These are phyloP conservation scores for Homarus americanus DNA, from an alignment of 1,140 invertebrate species.

Conservation along the genomic window DNA sequence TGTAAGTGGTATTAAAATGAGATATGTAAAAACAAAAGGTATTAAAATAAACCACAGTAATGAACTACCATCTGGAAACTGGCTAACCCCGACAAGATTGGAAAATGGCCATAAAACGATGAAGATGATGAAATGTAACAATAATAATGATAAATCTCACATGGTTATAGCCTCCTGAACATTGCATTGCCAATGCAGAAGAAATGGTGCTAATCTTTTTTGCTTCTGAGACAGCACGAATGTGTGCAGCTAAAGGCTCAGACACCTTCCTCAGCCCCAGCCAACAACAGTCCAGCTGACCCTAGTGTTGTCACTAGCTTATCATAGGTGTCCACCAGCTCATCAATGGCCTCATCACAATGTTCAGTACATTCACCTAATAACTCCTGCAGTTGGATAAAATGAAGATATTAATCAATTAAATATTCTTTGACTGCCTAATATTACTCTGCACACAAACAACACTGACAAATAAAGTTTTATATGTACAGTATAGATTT, in stretches of 20 bases:
- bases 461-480: too few species aligned
- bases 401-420: too few species aligned
- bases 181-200: constrained; percentile 48
- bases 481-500: too few species aligned
- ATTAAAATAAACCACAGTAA: too few species aligned
- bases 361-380: constrained; percentile 9
- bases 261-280: constrained; percentile 48
- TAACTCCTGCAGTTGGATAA: constrained; percentile 6
- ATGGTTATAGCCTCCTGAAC: constrained; percentile 60
- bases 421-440: too few species aligned
- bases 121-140: not conserved
- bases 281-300: constrained; percentile 51
- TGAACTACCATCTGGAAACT: too few species aligned
- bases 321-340: constrained; percentile 56
- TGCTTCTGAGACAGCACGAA: constrained; percentile 55
- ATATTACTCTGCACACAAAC: too few species aligned
- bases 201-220: constrained; percentile 56
- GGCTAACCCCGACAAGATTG: too few species aligned
- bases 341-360: constrained; percentile 35
- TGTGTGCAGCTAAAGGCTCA: constrained; percentile 39
- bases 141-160: constrained; percentile 13
- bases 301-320: constrained; percentile 52
- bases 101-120: not conserved
- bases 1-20: too few species aligned
- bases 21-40: too few species aligned